phyloP scores from a whole-genome alignment of 2,888 invertebrate species.

The Carterocephalus palaemon region DNA sequence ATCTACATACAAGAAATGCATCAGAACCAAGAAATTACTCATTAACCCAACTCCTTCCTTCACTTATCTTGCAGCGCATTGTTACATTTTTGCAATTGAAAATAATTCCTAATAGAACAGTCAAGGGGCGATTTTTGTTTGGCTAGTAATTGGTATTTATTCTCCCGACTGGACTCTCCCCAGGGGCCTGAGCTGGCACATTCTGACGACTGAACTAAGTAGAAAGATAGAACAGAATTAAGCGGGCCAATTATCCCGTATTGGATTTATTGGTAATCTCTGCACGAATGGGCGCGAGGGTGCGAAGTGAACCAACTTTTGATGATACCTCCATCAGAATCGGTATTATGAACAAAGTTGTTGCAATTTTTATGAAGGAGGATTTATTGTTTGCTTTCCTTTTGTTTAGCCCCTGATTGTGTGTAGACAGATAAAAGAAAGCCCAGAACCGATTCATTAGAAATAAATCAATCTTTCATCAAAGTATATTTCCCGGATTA shows the following conservation, averaged over 20 bases:
- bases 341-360: slow-evolving; percentile 78
- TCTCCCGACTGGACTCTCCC: slow-evolving; percentile 71
- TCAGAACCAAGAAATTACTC: slow-evolving; percentile 51
- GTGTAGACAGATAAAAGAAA: slow-evolving; percentile 67
- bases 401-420: slow-evolving; percentile 68
- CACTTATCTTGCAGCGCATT: slow-evolving; percentile 45
- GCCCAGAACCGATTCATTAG: slow-evolving; percentile 59
- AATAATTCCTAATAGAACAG: slow-evolving; percentile 49
- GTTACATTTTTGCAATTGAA: slow-evolving; percentile 42
- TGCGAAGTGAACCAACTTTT: slow-evolving; percentile 77
- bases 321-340: slow-evolving; percentile 76
- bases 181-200: slow-evolving; percentile 76
- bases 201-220: slow-evolving; percentile 80
- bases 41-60: slow-evolving; percentile 65
- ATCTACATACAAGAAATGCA: slow-evolving; percentile 43
- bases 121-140: slow-evolving; percentile 58
- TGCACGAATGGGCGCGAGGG: slow-evolving; percentile 79
- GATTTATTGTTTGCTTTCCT: slow-evolving; percentile 72
- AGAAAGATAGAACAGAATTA: slow-evolving; percentile 80
- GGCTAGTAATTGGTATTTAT: slow-evolving; percentile 57
- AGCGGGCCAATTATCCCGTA: slow-evolving; percentile 80
- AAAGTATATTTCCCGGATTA: slow-evolving; percentile 50
- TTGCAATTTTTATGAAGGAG: slow-evolving; percentile 77
- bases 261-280: slow-evolving; percentile 80
- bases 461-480: slow-evolving; percentile 65